Evolutionary conservation across 2,113 vertebrate species (phyloP).

Genomic region (Rhynchomys soricoides): DNA sequence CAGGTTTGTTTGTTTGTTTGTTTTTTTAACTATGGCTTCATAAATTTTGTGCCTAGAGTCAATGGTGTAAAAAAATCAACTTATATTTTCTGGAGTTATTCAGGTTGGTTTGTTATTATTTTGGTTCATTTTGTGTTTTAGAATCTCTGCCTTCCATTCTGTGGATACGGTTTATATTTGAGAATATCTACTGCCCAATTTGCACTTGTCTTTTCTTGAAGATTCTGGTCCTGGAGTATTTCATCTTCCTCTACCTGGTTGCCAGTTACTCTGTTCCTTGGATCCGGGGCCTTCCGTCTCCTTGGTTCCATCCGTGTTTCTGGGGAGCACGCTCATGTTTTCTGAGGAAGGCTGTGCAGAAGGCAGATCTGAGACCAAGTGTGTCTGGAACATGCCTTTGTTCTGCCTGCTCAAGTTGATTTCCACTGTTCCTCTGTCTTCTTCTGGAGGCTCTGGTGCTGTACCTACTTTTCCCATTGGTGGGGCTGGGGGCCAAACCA

Average conservation of each 20-base stretch:
- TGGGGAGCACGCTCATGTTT: neutral
- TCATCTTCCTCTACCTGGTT: neutral
- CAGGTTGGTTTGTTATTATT: no score
- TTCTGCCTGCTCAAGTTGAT: neutral
- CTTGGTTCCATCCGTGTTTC: neutral
- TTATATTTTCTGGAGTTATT: slow-evolving; percentile 42
- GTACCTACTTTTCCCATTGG: neutral
- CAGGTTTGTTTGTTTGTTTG: neutral
- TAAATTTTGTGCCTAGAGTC: neutral
- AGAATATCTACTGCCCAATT: neutral
- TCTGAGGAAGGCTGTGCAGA: neutral
- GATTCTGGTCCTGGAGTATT: neutral
- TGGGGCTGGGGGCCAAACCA: neutral
- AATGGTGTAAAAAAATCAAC: neutral
- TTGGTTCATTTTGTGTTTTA: neutral
- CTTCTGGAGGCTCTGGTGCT: neutral
- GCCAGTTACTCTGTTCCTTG: neutral
- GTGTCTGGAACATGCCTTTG: neutral
- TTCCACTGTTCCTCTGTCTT: neutral
- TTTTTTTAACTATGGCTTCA: neutral
- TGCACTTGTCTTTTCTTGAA: neutral
- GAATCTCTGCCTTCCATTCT: neutral
- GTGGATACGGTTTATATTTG: neutral
- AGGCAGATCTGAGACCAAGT: neutral
- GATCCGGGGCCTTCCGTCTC: neutral